Conservation (phyloP, 1,140 invertebrate species). For the Monochamus saltuarius region DNA sequence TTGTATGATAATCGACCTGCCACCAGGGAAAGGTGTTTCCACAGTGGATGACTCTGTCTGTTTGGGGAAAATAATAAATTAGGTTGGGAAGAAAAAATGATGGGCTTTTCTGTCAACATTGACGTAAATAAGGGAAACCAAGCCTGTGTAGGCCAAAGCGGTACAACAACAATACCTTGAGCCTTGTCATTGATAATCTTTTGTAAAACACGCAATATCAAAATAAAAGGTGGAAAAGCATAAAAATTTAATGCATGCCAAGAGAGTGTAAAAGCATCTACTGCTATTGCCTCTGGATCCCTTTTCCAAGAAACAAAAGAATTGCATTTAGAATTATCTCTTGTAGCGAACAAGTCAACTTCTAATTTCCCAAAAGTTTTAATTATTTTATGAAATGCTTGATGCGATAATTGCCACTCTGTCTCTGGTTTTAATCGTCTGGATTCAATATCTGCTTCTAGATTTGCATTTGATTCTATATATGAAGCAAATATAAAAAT, state of each 20-base stretch:
- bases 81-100: slow-evolving; percentile 31
- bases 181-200: slow-evolving; percentile 38
- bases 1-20: no score
- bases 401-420: slow-evolving; percentile 2
- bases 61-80: slow-evolving; percentile 19
- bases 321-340: slow-evolving; percentile 39
- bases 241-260: slow-evolving; percentile 37
- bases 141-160: slow-evolving; percentile 26
- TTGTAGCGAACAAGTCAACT: slow-evolving; percentile 42
- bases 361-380: slow-evolving; percentile 33
- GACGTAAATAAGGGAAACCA: slow-evolving; percentile 37
- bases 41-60: not conserved
- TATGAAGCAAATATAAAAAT: slow-evolving; percentile 40
- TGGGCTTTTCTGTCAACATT: slow-evolving; percentile 27
- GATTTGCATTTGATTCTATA: slow-evolving; percentile 36
- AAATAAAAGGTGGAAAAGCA: slow-evolving; percentile 38
- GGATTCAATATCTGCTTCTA: slow-evolving; percentile 36
- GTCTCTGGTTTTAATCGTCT: slow-evolving; percentile 15
- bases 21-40: no score
- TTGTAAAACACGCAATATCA: slow-evolving; percentile 28
- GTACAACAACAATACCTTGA: slow-evolving; percentile 32
- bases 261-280: slow-evolving; percentile 42
- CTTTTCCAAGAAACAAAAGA: slow-evolving; percentile 34
- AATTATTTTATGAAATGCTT: slow-evolving; percentile 18
- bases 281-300: slow-evolving; percentile 28